Percentiles rank a stretch among this genome's conserved stretches.
Conservation (phyloP, 2,888 invertebrate species). For the Creontiades dilutus region DNA sequence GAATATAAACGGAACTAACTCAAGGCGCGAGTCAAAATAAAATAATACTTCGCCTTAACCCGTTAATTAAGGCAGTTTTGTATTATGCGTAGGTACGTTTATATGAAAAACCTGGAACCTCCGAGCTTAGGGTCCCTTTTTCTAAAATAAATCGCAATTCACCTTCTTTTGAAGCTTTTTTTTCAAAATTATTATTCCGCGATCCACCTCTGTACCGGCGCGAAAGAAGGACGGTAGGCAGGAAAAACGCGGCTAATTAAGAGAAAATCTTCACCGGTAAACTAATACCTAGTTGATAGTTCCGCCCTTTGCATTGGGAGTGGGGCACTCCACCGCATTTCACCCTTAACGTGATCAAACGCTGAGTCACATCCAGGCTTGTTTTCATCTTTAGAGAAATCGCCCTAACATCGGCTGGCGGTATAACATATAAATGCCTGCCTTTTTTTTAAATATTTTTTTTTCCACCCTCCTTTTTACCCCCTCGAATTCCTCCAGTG, state of each 20-base stretch:
- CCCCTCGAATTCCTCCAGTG: conserved; percentile 44
- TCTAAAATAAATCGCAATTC: not conserved
- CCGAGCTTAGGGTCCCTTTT: not conserved
- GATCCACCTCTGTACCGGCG: conserved; percentile 3
- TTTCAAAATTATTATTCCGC: not conserved
- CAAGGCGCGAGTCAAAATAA: not conserved
- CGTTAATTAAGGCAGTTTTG: conserved; percentile 64
- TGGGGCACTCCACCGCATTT: conserved; percentile 14
- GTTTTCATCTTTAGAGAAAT: not conserved
- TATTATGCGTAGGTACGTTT: not conserved
- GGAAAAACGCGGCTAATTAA: conserved; percentile 56
- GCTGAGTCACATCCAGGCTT: not conserved
- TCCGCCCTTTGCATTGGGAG: not conserved
- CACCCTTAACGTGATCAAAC: conserved; percentile 43
- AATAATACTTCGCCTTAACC: conserved; percentile 24
- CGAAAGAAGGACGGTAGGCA: not conserved
- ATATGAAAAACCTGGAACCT: not conserved
- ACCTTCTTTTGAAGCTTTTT: conserved; percentile 18
- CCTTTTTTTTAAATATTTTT: too few relatives aligned
- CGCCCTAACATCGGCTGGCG: conserved; percentile 17
- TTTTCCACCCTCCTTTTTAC: not conserved
- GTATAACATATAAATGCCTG: conserved; percentile 36
- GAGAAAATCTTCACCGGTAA: not conserved
- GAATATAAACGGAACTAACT: not conserved
- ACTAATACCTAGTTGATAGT: conserved; percentile 22